A percentile compares a stretch with the other conserved stretches of the same genome.
Conservation (phyloP, 2,888 invertebrate genomes). For the Marronus borbonicus region DNA sequence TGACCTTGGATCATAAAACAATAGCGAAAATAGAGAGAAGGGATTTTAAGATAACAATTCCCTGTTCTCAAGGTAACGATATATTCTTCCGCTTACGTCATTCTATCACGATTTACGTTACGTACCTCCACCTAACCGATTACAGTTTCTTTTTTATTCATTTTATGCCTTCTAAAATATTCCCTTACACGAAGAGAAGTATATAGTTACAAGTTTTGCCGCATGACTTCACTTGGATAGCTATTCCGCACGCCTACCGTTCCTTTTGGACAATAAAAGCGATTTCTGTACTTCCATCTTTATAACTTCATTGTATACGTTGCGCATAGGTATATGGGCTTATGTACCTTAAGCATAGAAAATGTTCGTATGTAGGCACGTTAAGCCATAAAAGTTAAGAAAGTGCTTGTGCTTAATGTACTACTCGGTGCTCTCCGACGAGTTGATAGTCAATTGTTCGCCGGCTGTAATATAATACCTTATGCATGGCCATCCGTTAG, state of each 20-base stretch:
- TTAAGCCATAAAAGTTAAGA: slow-evolving; percentile 43
- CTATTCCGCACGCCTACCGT: not conserved
- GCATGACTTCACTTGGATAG: not conserved
- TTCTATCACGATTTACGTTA: too few species aligned
- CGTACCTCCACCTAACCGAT: too few species aligned
- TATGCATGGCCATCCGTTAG: slow-evolving; percentile 43
- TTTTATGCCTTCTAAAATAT: too few species aligned
- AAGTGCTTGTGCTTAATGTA: slow-evolving; percentile 41
- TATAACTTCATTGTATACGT: slow-evolving; percentile 19
- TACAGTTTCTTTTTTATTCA: too few species aligned
- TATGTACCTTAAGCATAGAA: slow-evolving; percentile 13
- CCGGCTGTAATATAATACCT: slow-evolving; percentile 41
- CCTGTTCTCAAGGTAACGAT: too few species aligned
- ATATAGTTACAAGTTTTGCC: not conserved
- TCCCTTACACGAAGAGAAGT: not conserved
- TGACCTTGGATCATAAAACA: too few species aligned
- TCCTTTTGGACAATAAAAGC: slow-evolving; percentile 20
- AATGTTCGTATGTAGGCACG: slow-evolving; percentile 4
- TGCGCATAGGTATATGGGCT: not conserved
- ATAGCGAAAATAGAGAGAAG: too few species aligned
- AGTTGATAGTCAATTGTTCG: slow-evolving; percentile 45
- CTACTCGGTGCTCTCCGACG: slow-evolving; percentile 31
- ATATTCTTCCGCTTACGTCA: too few species aligned
- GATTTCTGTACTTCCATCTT: slow-evolving; percentile 28
- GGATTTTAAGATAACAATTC: too few species aligned